Base-by-base conservation (phyloP, 2,113 vertebrate genomes). In the Pleuronectes platessa region DNA sequence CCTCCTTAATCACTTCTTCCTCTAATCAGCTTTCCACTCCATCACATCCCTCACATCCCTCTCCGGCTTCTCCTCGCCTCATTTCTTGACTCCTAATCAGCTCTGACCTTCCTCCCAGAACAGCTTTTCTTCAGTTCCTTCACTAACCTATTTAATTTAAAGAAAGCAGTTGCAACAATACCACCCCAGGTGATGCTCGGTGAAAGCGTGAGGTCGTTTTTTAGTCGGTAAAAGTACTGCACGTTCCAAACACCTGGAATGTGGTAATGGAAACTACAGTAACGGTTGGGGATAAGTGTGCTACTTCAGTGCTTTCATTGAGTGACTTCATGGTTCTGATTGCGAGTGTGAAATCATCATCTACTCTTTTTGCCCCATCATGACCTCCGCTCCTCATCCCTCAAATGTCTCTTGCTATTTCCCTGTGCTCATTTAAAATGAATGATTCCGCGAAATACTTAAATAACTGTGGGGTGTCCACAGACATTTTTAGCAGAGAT, bases 71-170 rank as follows among this genome's bases (percentile, higher is more conserved):
- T 47, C 14, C 49, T 63, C 58, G 0, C 9, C 13, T 49, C 59
- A 26, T 26, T 37, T 56, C 11, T 23, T 53, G 21, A 15, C 18
- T 53, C 63, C 18, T 72, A n/a, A 54, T 24, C 37, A 40, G 13
- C 53, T 20, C 23, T 56, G 58, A 74, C 53, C 59, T 45, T 61
- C 40, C 49, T 51, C 63, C 37, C 54, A 47, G 12, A 35, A 35
- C 58, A 20, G 40, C 20, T 21, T 47, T 2, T 53, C 51, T n/a
- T 53, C 51, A 53, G 51, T n/a, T 20, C 51, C 51, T 10, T 84
- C 31, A 8, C 20, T 24, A 11, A 24, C 23, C 54, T 60, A 53
- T 13, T 61, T 27, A 27, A 54, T 26, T 14, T 45, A 15, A 61
- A 60, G 26, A 8, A 5, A 31, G 17, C 45, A 5, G 47, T 5